phyloP scores from a whole-genome alignment of 2,113 vertebrate genomes.

The Caloenas nicobarica region DNA sequence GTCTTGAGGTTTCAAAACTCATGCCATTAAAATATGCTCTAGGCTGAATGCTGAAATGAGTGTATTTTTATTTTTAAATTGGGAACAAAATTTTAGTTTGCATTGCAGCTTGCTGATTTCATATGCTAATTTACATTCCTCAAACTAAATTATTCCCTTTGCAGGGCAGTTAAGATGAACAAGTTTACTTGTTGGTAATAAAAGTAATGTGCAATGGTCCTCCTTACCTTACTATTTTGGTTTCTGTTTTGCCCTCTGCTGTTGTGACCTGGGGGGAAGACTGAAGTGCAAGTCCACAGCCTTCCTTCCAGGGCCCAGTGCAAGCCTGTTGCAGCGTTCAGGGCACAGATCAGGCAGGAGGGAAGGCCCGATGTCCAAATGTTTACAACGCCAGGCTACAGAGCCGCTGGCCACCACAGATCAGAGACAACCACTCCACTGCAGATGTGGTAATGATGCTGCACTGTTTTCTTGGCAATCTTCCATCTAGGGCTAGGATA shows the following conservation, averaged over 20 bases:
- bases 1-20: conserved; percentile 52
- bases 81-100: conserved; percentile 33
- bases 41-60: background rate
- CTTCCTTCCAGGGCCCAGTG: background rate
- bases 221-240: background rate
- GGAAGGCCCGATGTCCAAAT: background rate
- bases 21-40: conserved; percentile 37
- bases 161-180: conserved; percentile 25
- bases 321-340: background rate
- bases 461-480: background rate
- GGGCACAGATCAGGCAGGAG: background rate
- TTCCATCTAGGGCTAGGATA: background rate
- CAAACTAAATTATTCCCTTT: conserved; percentile 33
- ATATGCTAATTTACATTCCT: conserved; percentile 34
- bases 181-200: background rate
- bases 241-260: background rate
- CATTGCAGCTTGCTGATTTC: conserved; percentile 57
- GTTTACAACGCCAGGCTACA: background rate
- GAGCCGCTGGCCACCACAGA: background rate
- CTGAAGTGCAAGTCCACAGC: background rate
- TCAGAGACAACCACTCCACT: background rate
- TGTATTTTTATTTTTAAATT: conserved; percentile 46
- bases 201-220: background rate
- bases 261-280: background rate
- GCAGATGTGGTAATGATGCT: accelerated